Conservation (phyloP, 2,113 vertebrate genomes). For the Sitta europaea region DNA sequence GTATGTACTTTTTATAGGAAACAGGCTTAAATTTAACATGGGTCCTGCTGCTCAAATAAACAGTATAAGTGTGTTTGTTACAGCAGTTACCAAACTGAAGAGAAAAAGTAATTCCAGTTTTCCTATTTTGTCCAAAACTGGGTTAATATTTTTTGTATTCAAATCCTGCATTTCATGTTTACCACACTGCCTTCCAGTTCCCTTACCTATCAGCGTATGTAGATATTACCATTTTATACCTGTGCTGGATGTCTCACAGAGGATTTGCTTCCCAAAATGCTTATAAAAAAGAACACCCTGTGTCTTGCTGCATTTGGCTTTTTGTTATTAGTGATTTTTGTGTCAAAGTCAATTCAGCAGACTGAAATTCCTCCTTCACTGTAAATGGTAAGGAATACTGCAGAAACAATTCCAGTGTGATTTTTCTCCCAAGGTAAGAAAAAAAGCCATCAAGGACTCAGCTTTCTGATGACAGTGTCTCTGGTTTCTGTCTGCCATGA, state of each 20-base stretch:
- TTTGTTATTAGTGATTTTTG: background rate
- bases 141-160: background rate
- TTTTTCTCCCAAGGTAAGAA: background rate
- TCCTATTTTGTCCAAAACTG: background rate
- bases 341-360: background rate
- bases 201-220: background rate
- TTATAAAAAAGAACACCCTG: background rate
- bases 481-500: background rate
- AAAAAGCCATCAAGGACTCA: fast-evolving
- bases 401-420: background rate
- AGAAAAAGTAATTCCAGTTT: background rate
- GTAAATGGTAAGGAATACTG: background rate
- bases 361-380: background rate
- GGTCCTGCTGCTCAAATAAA: background rate
- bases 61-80: background rate
- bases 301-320: background rate
- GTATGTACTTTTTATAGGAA: background rate
- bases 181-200: background rate
- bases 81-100: background rate
- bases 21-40: background rate
- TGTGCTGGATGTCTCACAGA: background rate
- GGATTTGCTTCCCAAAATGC: background rate
- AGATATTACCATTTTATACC: background rate
- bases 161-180: background rate
- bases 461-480: background rate